Evolutionary conservation across 2,797 vertebrate species (phyloP), one percentile per base, ranked within the genome.

Genomic region (Hafferia zeledoni): DNA sequence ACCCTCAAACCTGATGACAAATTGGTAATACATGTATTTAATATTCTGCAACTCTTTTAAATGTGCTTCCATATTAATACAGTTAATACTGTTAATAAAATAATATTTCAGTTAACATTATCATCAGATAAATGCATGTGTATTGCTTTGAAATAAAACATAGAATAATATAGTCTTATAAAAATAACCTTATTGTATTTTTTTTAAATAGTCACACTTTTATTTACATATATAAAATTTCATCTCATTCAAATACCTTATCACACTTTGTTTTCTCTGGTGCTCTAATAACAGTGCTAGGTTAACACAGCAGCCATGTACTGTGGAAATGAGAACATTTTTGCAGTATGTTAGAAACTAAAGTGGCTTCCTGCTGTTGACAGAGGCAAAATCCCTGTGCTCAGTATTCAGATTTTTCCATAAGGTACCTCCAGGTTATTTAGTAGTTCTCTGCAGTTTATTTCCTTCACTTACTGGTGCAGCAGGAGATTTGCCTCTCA

Each of bases 371-470:
- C 91, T 74, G 78, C 64, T 83, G 87, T 64, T 77, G 65, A 72
- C 49, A 86, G 49, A 81, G 74, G 79, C 39, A 81, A 92, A 84
- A 83, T 67, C 49, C 76, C 55, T 49, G 18, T 46, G 33, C 47
- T 79, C 52, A 23, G 24, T 72, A 39, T 57, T 94, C 39, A 70
- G 41, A 76, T 83, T 87, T 91, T 89, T 82, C 86, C 71, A 61
- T 64, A 37, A 89, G 43, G 60, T 63, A 92, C 46, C 61, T 89
- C 75, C 72, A 88, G 63, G 75, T 96, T 93, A 74, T 90, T 90
- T 89, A 72, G 65, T 56, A n/a, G 61, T 83, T 88, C 57, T 71
- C 49, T 79, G 10, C 35, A 67, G 67, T 53, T 92, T 49, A 90
- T 93, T 94, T 92, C 47, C 56, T 89, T 82, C 70, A 55, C 37